These are phyloP conservation scores for Drosophila tripunctata DNA, from an alignment of 2,888 invertebrate genomes.

Conservation along the genomic window DNA sequence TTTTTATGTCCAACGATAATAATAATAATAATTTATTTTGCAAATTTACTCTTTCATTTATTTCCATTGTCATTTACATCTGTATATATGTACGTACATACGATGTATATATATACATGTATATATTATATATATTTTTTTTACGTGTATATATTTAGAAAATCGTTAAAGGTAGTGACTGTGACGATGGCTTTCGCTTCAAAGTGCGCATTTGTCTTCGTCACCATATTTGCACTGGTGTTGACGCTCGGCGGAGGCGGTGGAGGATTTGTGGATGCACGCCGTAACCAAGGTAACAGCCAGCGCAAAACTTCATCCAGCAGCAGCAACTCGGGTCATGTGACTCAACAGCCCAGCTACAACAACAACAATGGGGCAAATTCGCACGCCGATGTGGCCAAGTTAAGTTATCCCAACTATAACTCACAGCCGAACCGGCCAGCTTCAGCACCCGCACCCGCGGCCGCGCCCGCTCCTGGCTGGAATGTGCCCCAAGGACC, in stretches of 20 bases:
- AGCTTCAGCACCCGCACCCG: conserved; percentile 48
- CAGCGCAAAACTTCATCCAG: conserved; percentile 74
- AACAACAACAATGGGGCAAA: conserved; percentile 63
- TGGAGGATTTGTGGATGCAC: conserved; percentile 68
- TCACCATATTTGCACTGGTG: conserved; percentile 53
- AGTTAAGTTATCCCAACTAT: conserved; percentile 82
- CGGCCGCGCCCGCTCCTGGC: conserved; percentile 56
- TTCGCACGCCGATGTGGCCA: conserved; percentile 82
- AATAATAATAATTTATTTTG: conserved; percentile 29
- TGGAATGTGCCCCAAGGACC: conserved; percentile 84
- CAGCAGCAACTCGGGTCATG: conserved; percentile 72
- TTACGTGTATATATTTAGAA: conserved; percentile 27
- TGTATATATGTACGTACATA: background rate
- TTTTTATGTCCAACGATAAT: conserved; percentile 21
- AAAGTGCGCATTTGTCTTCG: conserved; percentile 57
- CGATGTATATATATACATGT: background rate
- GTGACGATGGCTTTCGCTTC: conserved; percentile 42
- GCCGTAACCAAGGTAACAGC: conserved; percentile 70
- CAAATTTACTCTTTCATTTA: too few species aligned
- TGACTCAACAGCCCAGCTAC: conserved; percentile 79
- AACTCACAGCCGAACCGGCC: conserved; percentile 83
- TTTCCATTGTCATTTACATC: conserved; percentile 16
- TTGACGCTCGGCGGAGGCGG: conserved; percentile 50
- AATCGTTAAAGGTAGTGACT: conserved; percentile 51
- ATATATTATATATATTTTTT: conserved; percentile 11